Conservation (phyloP, 2,113 vertebrate genomes). For the Aspidoscelis tigris region DNA sequence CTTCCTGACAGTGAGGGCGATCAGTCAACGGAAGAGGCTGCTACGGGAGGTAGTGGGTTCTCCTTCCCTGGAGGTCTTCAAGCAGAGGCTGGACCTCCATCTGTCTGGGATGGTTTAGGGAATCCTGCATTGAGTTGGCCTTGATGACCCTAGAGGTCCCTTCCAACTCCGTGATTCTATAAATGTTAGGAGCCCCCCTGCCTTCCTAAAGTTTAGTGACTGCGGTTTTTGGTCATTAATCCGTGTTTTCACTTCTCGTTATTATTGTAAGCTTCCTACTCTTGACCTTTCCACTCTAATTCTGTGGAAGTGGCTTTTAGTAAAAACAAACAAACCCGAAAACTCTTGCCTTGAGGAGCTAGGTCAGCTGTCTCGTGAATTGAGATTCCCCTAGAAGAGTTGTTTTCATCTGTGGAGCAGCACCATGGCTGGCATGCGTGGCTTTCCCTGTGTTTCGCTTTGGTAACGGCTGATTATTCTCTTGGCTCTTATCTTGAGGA, state of each 20-base stretch:
- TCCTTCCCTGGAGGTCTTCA: no score
- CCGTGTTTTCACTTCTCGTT: neutral
- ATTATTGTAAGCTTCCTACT: neutral
- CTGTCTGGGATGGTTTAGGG: no score
- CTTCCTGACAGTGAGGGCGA: no score
- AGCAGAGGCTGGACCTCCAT: no score
- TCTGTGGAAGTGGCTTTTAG: neutral
- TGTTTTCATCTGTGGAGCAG: constrained; percentile 29
- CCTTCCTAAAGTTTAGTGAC: neutral
- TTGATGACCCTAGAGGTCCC: no score
- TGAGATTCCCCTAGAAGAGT: constrained; percentile 10
- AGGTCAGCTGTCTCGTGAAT: neutral
- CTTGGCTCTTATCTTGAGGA: neutral
- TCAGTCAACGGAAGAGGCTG: no score
- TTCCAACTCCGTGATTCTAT: neutral
- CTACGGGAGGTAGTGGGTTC: no score
- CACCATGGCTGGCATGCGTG: neutral
- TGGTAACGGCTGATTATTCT: neutral
- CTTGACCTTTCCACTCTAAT: neutral
- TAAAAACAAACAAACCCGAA: neutral
- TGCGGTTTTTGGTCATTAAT: neutral
- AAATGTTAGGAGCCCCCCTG: neutral
- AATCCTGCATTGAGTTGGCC: no score
- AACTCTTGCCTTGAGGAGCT: neutral
- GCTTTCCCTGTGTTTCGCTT: neutral